These are phyloP conservation scores for Stegostoma tigrinum DNA, from an alignment of 2,113 vertebrate genomes.

Conservation along the genomic window DNA sequence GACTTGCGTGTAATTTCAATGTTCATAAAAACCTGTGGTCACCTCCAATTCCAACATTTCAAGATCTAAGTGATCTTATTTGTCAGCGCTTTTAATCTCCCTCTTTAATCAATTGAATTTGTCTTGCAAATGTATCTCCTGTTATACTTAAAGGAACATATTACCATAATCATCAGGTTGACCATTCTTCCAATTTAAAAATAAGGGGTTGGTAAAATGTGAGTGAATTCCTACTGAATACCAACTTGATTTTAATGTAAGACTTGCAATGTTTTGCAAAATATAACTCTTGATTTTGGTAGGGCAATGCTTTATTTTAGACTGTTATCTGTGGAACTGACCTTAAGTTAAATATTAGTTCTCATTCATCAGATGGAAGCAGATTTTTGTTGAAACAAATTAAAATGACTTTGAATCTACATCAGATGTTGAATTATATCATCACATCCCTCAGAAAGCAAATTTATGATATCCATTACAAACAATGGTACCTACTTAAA, in stretches of 20 bases:
- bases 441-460: no score
- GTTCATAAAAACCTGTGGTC: background rate
- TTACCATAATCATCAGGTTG: background rate
- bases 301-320: background rate
- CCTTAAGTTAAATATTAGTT: no score
- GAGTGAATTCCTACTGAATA: background rate
- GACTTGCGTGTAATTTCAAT: background rate
- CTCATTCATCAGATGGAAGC: no score
- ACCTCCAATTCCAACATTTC: background rate
- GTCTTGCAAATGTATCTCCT: background rate
- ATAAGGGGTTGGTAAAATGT: background rate
- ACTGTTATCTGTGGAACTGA: no score
- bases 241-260: background rate
- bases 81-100: background rate
- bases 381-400: no score
- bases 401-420: no score
- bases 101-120: slow-evolving; percentile 21
- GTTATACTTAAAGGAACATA: background rate
- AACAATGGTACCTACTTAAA: no score
- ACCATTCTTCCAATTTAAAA: background rate
- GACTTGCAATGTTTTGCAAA: background rate
- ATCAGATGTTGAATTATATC: no score
- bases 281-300: background rate
- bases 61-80: background rate
- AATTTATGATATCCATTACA: no score